These are phyloP conservation scores for Blastobasis lacticolella DNA, from an alignment of 2,888 invertebrate species.

Conservation along the genomic window DNA sequence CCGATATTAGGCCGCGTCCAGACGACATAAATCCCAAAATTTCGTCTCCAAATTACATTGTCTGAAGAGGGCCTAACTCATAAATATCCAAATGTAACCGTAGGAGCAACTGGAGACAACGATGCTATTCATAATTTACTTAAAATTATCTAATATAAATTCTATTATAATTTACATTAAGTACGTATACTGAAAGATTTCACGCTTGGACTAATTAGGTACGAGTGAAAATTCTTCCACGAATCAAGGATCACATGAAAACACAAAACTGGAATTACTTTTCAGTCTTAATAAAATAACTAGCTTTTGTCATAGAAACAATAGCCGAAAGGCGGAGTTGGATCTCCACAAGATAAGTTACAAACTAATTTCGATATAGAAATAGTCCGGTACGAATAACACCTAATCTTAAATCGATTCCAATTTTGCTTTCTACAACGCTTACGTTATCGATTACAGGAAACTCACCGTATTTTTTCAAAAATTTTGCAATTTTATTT, in stretches of 20 bases:
- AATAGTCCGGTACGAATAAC: slow-evolving; percentile 55
- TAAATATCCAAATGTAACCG: slow-evolving; percentile 1
- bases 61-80: slow-evolving; percentile 49
- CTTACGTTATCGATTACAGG: slow-evolving; percentile 68
- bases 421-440: slow-evolving; percentile 64
- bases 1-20: slow-evolving; percentile 33
- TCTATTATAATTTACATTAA: slow-evolving; percentile 72
- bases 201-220: slow-evolving; percentile 66
- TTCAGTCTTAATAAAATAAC: slow-evolving; percentile 71
- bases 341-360: slow-evolving; percentile 40
- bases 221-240: slow-evolving; percentile 49
- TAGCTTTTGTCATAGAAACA: slow-evolving; percentile 37
- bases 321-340: slow-evolving; percentile 31
- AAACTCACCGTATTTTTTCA: slow-evolving; percentile 65
- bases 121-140: slow-evolving; percentile 66
- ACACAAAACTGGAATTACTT: slow-evolving; percentile 63
- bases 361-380: slow-evolving; percentile 59
- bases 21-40: slow-evolving; percentile 24
- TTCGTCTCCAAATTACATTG: slow-evolving; percentile 23
- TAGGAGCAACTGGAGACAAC: slow-evolving; percentile 53
- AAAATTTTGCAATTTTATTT: slow-evolving; percentile 35
- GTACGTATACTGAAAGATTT: slow-evolving; percentile 74
- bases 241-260: slow-evolving; percentile 36
- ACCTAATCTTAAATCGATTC: slow-evolving; percentile 58
- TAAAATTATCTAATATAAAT: slow-evolving; percentile 72